Evolutionary conservation across 2,888 invertebrate species (phyloP).

Genomic region (Stictocephala bisonia): DNA sequence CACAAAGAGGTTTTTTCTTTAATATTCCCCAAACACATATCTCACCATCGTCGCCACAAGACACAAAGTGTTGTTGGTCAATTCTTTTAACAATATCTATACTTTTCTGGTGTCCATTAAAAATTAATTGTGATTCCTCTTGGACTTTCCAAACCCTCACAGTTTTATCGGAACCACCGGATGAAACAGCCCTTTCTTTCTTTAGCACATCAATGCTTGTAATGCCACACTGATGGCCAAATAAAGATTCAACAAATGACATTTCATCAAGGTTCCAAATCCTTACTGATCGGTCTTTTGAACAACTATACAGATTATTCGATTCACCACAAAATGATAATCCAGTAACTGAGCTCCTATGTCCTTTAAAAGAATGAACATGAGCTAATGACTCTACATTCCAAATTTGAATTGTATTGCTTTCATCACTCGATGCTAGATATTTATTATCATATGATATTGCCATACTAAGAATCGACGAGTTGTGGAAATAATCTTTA

Average conservation of each 20-base stretch:
- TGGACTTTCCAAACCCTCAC: conserved; percentile 96
- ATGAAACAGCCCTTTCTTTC: conserved; percentile 87
- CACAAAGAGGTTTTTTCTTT: conserved; percentile 81
- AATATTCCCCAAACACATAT: conserved; percentile 84
- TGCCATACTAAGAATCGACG: conserved; percentile 55
- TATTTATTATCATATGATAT: conserved; percentile 56
- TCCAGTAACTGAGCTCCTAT: conserved; percentile 79
- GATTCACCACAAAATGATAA: conserved; percentile 87
- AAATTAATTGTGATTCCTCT: conserved; percentile 96
- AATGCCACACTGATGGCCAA: conserved; percentile 91
- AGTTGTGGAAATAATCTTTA: conserved; percentile 63
- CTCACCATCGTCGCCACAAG: conserved; percentile 91
- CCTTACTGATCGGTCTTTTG: conserved; percentile 81
- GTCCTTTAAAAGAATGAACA: conserved; percentile 83
- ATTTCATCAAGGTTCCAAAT: conserved; percentile 97
- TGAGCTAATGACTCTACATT: conserved; percentile 80
- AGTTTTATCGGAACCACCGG: conserved; percentile 89
- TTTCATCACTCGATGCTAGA: conserved; percentile 76
- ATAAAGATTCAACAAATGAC: conserved; percentile 94
- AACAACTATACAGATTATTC: conserved; percentile 80
- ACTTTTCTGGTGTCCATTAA: conserved; percentile 84
- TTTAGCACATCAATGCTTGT: conserved; percentile 89
- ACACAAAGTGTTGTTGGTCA: conserved; percentile 94
- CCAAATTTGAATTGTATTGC: conserved; percentile 82
- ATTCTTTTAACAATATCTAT: conserved; percentile 91